These are phyloP conservation scores for Panagrolaimus sp. DNA, from an alignment of 1,140 invertebrate genomes.

Conservation along the genomic window DNA sequence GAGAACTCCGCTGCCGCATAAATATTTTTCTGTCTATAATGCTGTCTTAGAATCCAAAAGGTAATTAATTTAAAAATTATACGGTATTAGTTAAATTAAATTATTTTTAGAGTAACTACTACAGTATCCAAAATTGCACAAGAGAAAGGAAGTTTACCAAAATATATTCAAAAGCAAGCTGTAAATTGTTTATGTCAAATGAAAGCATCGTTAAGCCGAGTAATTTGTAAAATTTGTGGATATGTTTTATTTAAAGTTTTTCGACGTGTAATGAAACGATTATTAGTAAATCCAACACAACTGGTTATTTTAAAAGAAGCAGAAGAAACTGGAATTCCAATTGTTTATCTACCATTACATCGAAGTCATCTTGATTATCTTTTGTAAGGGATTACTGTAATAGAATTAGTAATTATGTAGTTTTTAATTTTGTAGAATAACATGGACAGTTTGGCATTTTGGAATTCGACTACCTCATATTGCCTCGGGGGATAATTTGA, in stretches of 20 bases:
- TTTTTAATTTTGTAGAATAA: too few relatives aligned
- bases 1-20: not conserved
- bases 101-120: not conserved
- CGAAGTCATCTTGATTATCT: conserved; percentile 66
- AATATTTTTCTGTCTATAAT: not conserved
- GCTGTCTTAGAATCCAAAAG: not conserved
- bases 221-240: conserved; percentile 55
- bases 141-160: not conserved
- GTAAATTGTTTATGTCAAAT: not conserved
- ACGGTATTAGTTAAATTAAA: not conserved
- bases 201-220: not conserved
- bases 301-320: conserved; percentile 71
- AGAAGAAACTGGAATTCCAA: conserved; percentile 68
- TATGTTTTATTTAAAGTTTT: conserved; percentile 81
- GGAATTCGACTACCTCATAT: conserved; percentile 78
- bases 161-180: not conserved
- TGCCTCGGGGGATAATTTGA: conserved; percentile 85
- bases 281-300: conserved; percentile 73
- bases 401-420: too few relatives aligned
- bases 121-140: not conserved
- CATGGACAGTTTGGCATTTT: conserved; percentile 61
- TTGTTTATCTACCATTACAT: conserved; percentile 84
- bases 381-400: too few relatives aligned
- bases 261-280: conserved; percentile 71
- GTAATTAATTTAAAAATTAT: not conserved